Percentiles rank a stretch among this genome's conserved stretches.
Conservation (phyloP, 2,113 vertebrate genomes). For the Chiloscyllium plagiosum region DNA sequence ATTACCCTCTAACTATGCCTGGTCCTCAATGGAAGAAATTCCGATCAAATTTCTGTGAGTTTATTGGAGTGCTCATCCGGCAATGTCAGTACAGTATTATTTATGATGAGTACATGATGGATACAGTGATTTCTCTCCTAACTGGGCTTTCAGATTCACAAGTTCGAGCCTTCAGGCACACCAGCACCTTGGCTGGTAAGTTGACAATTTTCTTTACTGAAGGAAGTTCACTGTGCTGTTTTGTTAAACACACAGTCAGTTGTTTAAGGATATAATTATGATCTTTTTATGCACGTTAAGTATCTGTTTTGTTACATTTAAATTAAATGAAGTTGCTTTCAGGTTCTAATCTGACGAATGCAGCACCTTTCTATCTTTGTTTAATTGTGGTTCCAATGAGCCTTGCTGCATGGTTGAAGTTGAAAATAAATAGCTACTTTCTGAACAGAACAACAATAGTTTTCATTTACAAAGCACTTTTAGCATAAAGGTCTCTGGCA, state of each 20-base stretch:
- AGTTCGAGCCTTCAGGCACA: conserved; percentile 97
- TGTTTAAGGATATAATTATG: neutral
- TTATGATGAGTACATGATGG: conserved; percentile 99
- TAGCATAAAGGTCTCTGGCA: neutral
- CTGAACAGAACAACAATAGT: neutral
- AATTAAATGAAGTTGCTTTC: neutral
- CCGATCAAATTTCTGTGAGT: conserved; percentile 97
- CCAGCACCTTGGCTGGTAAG: conserved; percentile 92
- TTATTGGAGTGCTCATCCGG: conserved; percentile 92
- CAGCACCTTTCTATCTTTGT: neutral
- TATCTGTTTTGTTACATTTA: neutral
- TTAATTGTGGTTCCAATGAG: neutral
- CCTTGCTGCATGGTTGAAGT: neutral
- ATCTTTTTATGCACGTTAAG: neutral
- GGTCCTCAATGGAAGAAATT: conserved; percentile 98
- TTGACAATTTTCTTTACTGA: conserved; percentile 38
- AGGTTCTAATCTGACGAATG: neutral
- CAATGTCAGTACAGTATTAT: conserved; percentile 99
- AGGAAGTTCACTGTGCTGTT: neutral
- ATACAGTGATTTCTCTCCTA: conserved; percentile 95
- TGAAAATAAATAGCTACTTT: neutral
- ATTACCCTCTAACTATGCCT: conserved; percentile 97
- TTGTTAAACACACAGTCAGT: neutral
- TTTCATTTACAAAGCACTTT: neutral
- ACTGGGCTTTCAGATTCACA: conserved; percentile 97